These are phyloP conservation scores for Pteruthius melanotis DNA, from an alignment of 2,113 vertebrate genomes.

Conservation along the genomic window DNA sequence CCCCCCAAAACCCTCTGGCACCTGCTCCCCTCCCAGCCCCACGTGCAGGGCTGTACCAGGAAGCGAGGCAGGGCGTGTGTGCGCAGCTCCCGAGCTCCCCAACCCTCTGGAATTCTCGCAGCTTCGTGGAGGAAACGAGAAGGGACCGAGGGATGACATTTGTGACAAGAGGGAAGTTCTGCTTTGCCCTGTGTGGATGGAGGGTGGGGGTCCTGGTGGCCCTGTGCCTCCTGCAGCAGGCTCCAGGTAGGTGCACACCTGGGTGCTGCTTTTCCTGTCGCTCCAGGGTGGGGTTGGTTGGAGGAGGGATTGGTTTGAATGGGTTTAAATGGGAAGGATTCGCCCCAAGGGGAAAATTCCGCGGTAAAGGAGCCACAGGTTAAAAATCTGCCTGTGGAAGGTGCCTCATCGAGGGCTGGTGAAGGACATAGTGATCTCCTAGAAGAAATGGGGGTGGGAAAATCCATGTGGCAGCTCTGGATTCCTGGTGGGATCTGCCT, in stretches of 20 bases:
- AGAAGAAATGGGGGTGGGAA: background rate
- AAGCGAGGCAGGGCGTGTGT: background rate
- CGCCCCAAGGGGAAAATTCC: background rate
- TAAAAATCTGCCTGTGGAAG: background rate
- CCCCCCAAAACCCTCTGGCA: accelerated
- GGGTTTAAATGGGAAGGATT: background rate
- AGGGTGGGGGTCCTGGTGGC: background rate
- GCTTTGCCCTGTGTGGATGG: background rate
- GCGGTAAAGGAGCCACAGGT: accelerated
- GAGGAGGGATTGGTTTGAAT: background rate
- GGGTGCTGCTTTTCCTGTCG: background rate
- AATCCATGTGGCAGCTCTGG: accelerated
- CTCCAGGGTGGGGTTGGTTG: accelerated
- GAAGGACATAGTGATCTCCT: accelerated
- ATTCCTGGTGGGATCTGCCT: background rate
- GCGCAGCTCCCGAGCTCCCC: background rate
- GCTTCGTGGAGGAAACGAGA: accelerated
- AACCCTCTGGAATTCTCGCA: accelerated
- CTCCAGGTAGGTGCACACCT: background rate
- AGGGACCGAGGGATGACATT: background rate
- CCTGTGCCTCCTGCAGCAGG: background rate
- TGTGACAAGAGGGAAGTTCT: accelerated
- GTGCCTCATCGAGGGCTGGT: background rate
- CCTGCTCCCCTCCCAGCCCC: background rate
- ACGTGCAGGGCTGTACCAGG: background rate